phyloP scores from a whole-genome alignment of 2,113 vertebrate genomes.

The Leptobrachium ailaonicum region DNA sequence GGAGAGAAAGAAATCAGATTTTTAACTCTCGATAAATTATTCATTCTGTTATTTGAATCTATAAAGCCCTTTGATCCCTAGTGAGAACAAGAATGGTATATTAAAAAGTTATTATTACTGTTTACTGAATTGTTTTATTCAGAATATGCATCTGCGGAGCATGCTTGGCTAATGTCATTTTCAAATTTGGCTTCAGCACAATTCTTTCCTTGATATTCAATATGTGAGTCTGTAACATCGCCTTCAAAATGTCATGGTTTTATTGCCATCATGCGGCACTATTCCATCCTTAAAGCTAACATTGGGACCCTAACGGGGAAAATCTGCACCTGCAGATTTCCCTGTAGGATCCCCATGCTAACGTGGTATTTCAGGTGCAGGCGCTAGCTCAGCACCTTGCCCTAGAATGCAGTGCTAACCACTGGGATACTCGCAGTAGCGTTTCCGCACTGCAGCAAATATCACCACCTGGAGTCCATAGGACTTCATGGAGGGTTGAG shows the following conservation, averaged over 20 bases:
- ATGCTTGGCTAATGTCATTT: not conserved
- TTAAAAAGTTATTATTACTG: not conserved
- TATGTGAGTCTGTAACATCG: conserved; percentile 7
- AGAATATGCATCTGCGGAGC: not conserved
- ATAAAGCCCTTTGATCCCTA: not conserved
- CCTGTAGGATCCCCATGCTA: too few species aligned
- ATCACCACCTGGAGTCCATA: too few species aligned
- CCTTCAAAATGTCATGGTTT: conserved; percentile 2
- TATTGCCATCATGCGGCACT: not conserved
- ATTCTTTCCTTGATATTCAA: not conserved
- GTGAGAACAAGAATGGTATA: not conserved
- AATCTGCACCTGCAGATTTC: too few species aligned
- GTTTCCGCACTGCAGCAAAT: too few species aligned
- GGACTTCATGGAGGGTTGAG: too few species aligned
- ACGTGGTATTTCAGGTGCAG: too few species aligned
- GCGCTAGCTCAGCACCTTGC: too few species aligned
- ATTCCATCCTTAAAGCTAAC: too few species aligned
- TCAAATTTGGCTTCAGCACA: not conserved
- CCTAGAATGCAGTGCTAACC: too few species aligned
- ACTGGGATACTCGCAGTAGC: too few species aligned
- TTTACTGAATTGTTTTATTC: conserved; percentile 1
- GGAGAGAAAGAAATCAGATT: not conserved
- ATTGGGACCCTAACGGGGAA: too few species aligned
- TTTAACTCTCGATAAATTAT: not conserved
- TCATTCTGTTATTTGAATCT: not conserved